A percentile compares a stretch with the other conserved stretches of the same genome.
These are phyloP conservation scores for Dipodomys merriami DNA, from an alignment of 2,113 vertebrate species.

Conservation along the genomic window DNA sequence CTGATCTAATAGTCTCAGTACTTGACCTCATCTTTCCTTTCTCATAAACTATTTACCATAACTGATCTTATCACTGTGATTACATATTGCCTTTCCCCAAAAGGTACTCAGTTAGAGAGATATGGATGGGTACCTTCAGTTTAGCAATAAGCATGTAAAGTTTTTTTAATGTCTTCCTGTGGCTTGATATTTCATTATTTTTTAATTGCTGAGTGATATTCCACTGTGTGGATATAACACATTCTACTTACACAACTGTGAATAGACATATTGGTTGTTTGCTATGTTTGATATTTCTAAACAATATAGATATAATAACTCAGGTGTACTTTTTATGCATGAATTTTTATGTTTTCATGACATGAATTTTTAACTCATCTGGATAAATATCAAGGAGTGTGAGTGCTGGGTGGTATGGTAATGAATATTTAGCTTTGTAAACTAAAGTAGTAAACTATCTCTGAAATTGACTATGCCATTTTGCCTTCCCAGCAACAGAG, in stretches of 20 bases:
- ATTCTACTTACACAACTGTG: background rate
- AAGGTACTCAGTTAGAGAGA: background rate
- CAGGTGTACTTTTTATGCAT: background rate
- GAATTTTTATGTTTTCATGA: background rate
- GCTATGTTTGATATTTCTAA: background rate
- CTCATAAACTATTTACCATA: background rate
- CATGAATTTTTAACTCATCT: background rate
- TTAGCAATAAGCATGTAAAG: background rate
- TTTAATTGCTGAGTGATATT: background rate
- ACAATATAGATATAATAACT: background rate
- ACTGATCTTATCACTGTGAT: background rate
- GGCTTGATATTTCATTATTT: background rate
- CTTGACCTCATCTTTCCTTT: accelerated
- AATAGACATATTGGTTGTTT: background rate
- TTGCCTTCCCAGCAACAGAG: background rate
- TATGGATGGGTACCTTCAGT: background rate
- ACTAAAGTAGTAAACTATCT: background rate
- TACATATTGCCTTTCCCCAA: background rate
- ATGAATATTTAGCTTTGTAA: background rate
- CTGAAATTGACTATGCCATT: background rate
- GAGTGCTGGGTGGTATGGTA: background rate
- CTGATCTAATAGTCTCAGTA: accelerated
- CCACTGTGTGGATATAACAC: background rate
- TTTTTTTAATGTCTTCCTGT: background rate
- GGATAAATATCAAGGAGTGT: background rate